Evolutionary conservation across 2,113 vertebrate species (phyloP), one percentile per base, ranked within the genome.

Genomic region (Phrynosoma blainvillii): DNA sequence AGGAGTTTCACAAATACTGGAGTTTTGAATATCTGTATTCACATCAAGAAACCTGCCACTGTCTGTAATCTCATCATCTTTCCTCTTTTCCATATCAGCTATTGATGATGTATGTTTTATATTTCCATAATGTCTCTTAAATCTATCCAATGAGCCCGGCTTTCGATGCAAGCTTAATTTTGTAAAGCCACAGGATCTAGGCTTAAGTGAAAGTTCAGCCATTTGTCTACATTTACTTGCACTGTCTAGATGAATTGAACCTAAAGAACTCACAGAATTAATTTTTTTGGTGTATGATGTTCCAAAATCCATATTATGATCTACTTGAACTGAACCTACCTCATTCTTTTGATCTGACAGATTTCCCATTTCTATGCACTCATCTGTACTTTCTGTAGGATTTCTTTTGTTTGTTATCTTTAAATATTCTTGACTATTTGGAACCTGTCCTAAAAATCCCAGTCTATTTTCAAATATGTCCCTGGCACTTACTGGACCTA

Each of bases 111-210:
- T 68, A 84, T 62, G 82, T 85, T 70, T 90, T 77, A 91, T 80
- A 76, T 95, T 97, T 27, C 96, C 97, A 92, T 97, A 98, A 0
- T 90, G 93, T 92, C 97, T 98, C 94, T 97, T 97, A 94, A 99
- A 99, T 91, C 94, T 98, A 88, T 99, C 98, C 82, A 99, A 96
- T 1, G 98, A 98, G 70, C 98, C 98, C 47, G 95, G 79, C 30
- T 97, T 96, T 21, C 92, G 88, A 87, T 87, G 88, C 84, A 97
- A 93, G 59, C 95, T 95, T 87, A 98, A 91, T 91, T 96, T 96
- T 91, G 92, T 94, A 81, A 5, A 68, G 30, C 76, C n/a, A 79
- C 88, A 47, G 27, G 73, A 75, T 92, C 84, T 92, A 14, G 85
- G 83, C 42, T 54, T 89, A 84, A n/a, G 25, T 82, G 82, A 59